Evolutionary conservation across 2,113 vertebrate species (phyloP), one percentile per base, ranked within the genome.

Genomic region (Zosterops hypoxanthus): DNA sequence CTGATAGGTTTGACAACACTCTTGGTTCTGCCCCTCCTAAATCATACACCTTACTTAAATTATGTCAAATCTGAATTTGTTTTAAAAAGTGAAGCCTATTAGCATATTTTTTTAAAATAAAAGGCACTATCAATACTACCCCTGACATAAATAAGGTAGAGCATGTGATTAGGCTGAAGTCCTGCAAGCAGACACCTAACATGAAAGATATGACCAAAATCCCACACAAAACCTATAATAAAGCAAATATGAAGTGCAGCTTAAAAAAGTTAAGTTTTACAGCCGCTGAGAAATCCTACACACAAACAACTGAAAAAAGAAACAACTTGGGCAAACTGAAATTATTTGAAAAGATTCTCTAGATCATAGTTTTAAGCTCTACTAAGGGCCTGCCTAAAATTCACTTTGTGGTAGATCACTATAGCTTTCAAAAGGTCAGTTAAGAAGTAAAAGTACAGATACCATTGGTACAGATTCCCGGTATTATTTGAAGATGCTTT

Each of bases 201-300:
- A 29, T 17, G 29, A 82, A 81, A 70, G 14, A 28, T 28, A 9
- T 55, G 23, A 94, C 44, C 25, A 75, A 88, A 88, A 55, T 11
- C 25, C 50, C 15, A 44, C 4, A 7, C 1, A 1, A 94, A 76
- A 25, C 14, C 56, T 75, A 17, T 23, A 76, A 42, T n/a, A 68
- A 42, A 20, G 26, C 13, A 20, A 76, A 17, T 21, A 55, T 0
- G 2, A 81, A 61, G 22, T 0, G 0, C 13, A 82, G 42, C 39
- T 68, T 68, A 68, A 94, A 47, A 18, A 71, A 55, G 13, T 8
- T 20, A 71, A 55, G 13, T 8, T 70, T 80, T 21, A 47, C 9
- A 42, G 68, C 12, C 2, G 1, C 53, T 14, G 18, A 79, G 44
- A 86, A 42, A n/a, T 12, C 57, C 33, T 42, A 39, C 12, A 63